phyloP scores from a whole-genome alignment of 1,140 invertebrate species.

The Diachasma alloeum region DNA sequence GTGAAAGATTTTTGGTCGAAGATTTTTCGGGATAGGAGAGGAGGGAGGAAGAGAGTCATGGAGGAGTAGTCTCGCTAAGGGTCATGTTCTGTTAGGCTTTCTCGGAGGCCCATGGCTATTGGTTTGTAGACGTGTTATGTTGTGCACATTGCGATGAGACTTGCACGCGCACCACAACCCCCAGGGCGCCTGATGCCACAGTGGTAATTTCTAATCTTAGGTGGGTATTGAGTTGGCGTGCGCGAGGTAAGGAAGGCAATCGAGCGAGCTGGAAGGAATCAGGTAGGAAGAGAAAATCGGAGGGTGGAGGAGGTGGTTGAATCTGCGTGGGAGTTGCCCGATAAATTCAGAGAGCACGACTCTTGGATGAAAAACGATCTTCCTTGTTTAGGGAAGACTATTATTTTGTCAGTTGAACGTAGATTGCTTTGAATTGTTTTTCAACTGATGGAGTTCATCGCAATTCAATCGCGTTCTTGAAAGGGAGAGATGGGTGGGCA shows the following conservation, averaged over 20 bases:
- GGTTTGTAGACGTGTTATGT: conserved; percentile 37
- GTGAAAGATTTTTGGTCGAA: not conserved
- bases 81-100: too few relatives aligned
- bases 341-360: conserved; percentile 14
- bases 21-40: not conserved
- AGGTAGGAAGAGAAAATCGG: conserved; percentile 9
- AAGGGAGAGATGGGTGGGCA: too few relatives aligned
- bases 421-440: too few relatives aligned
- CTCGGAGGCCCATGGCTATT: conserved; percentile 36
- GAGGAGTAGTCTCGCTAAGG: conserved; percentile 55
- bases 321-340: conserved; percentile 6
- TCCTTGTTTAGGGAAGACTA: not conserved
- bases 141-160: conserved; percentile 30
- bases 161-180: conserved; percentile 39
- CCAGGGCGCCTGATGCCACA: conserved; percentile 42
- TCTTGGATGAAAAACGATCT: not conserved
- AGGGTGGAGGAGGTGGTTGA: not conserved
- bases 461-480: too few relatives aligned
- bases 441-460: too few relatives aligned
- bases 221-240: conserved; percentile 42
- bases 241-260: conserved; percentile 32
- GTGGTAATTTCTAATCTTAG: conserved; percentile 56
- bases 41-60: conserved; percentile 47
- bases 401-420: not conserved
- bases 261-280: not conserved